Base-by-base conservation (phyloP, 1,140 invertebrate species). In the Diabrotica undecimpunctata region DNA sequence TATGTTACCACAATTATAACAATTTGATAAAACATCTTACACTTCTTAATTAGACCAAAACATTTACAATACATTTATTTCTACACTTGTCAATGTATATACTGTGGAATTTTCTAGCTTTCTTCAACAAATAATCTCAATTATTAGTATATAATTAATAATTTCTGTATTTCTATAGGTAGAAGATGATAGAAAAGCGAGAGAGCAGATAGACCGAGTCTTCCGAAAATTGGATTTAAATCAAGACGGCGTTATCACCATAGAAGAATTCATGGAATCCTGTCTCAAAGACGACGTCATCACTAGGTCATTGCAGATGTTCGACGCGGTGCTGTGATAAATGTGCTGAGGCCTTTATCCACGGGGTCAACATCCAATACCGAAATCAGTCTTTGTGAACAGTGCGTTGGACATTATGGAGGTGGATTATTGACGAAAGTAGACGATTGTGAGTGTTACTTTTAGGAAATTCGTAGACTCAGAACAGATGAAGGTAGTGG, bases 231-330 rank as follows among this genome's bases (percentile, higher is more conserved):
- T 97, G 75, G 95, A 97, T 78, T 83, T 95, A 65, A 96, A 97
- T 82, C 89, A 94, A 79, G 94, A 97, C 78, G 95, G 94, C 61
- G 92, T 96, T 61, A 95, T 97, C 77, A 96, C 95, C 65, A 93
- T 96, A 80, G 94, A 97, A 81, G 94, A 97, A 83, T 97, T 97
- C 79, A 91, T 97, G 77, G 94, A 97, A 82, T 94, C 93, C 69
- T 97, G 95, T 80, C 84, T 95, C 68, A 95, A 94, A 84, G 90
- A 93, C 74, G 90, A 92, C 76, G 86, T 92, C 66, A 91, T 92
- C 77, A 91, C 90, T 56, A 86, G 87, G 53, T 92, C 90, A 25
- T 78, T 93, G 78, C 89, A 91, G 78, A 91, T 92, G 86, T 92
- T 93, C 76, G 90, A 92, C 78, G 86, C 85, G 71, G 88, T 82